A percentile compares a stretch with the other conserved stretches of the same genome.
These are phyloP conservation scores for Squalus acanthias DNA, from an alignment of 2,797 vertebrate genomes.

Conservation along the genomic window DNA sequence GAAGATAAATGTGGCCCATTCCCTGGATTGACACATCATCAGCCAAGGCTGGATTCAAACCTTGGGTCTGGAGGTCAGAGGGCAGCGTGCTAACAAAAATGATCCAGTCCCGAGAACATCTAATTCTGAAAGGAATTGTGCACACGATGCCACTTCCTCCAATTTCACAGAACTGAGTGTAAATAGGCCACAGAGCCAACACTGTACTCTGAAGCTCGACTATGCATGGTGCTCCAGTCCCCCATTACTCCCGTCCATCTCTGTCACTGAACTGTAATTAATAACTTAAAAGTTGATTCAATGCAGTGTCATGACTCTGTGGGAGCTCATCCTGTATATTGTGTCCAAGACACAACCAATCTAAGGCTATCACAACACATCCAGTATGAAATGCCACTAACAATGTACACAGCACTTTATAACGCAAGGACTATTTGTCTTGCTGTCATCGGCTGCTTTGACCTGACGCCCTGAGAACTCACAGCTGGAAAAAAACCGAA, in stretches of 20 bases:
- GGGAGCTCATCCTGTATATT: background rate
- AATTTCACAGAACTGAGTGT: background rate
- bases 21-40: no score
- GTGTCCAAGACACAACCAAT: background rate
- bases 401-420: slow-evolving; percentile 11
- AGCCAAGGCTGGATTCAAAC: no score
- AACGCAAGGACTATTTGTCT: background rate
- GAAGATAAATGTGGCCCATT: no score
- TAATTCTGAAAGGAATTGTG: background rate
- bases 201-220: background rate
- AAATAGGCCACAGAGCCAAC: background rate
- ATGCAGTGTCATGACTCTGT: background rate
- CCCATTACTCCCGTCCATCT: background rate
- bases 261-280: background rate
- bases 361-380: background rate
- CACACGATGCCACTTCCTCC: background rate
- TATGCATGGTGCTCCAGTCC: background rate
- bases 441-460: background rate
- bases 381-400: background rate
- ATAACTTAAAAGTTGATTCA: background rate
- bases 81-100: background rate
- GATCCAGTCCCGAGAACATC: background rate
- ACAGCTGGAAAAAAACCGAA: background rate
- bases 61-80: background rate
- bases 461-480: background rate